These are phyloP conservation scores for Lampropteryx suffumata DNA, from an alignment of 2,888 invertebrate species.

Conservation along the genomic window DNA sequence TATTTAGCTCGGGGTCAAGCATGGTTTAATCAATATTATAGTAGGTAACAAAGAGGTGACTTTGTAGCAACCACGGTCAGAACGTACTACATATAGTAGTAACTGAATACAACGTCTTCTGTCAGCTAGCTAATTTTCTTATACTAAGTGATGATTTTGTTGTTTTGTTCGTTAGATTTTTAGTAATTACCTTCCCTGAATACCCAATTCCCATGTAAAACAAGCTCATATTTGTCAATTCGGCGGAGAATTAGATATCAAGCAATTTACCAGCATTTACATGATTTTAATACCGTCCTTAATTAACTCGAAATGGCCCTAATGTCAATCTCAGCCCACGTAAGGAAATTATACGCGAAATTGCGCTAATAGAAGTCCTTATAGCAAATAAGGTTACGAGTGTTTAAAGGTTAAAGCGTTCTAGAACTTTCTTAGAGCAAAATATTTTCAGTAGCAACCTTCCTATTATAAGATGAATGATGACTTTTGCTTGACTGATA, in stretches of 20 bases:
- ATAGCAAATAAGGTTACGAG: slow-evolving; percentile 7
- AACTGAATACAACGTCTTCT: neutral
- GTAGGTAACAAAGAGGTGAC: neutral
- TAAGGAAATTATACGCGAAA: slow-evolving; percentile 17
- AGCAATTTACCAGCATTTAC: neutral
- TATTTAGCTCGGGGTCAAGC: slow-evolving; percentile 19
- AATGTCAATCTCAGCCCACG: slow-evolving; percentile 11
- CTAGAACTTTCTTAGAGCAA: neutral
- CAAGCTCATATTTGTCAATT: neutral
- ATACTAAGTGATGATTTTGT: too few species aligned
- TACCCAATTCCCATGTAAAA: neutral
- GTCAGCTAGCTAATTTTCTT: too few species aligned
- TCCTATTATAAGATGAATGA: too few species aligned
- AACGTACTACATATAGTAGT: too few species aligned
- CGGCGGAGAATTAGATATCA: neutral
- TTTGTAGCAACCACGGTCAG: neutral
- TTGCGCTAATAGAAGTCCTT: slow-evolving; percentile 10
- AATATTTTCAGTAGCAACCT: neutral
- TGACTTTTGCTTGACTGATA: too few species aligned
- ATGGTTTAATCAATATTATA: slow-evolving; percentile 6
- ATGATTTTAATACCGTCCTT: slow-evolving; percentile 8
- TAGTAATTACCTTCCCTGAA: neutral
- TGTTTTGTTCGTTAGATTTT: too few species aligned
- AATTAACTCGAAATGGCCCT: slow-evolving; percentile 9
- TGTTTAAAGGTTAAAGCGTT: slow-evolving; percentile 7